Evolutionary conservation across 1,140 invertebrate genomes (phyloP).

Genomic region (Gryllus bimaculatus): DNA sequence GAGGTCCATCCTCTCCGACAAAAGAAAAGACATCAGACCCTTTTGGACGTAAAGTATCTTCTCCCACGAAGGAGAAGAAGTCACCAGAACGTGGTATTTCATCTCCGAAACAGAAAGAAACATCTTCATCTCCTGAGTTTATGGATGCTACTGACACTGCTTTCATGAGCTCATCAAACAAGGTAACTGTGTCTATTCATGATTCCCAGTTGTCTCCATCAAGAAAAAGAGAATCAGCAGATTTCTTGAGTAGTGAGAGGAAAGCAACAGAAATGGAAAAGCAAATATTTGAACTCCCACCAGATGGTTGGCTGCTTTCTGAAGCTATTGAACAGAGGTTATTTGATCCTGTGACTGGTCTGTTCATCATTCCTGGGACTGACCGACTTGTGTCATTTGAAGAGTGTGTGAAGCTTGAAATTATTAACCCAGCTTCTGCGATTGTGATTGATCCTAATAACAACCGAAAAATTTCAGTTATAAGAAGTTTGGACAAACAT

Average conservation of each 20-base stretch:
- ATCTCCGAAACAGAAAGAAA: not conserved
- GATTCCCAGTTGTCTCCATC: not conserved
- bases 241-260: constrained; percentile 30
- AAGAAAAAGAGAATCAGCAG: constrained; percentile 31
- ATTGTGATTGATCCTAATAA: constrained; percentile 64
- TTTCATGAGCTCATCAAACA: too few species aligned
- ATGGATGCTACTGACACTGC: constrained; percentile 7
- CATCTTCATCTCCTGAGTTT: constrained; percentile 13
- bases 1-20: constrained; percentile 6
- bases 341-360: constrained; percentile 69
- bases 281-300: constrained; percentile 60
- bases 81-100: not conserved
- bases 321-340: constrained; percentile 67
- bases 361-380: constrained; percentile 80
- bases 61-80: not conserved
- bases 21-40: constrained; percentile 17
- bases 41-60: not conserved
- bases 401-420: constrained; percentile 74
- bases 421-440: constrained; percentile 74
- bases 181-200: not conserved
- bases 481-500: constrained; percentile 64
- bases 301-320: constrained; percentile 67
- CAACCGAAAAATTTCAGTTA: constrained; percentile 56
- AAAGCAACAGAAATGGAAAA: constrained; percentile 33
- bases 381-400: constrained; percentile 76